phyloP scores from a whole-genome alignment of 2,113 vertebrate species.

The Eudyptes chrysolophus region DNA sequence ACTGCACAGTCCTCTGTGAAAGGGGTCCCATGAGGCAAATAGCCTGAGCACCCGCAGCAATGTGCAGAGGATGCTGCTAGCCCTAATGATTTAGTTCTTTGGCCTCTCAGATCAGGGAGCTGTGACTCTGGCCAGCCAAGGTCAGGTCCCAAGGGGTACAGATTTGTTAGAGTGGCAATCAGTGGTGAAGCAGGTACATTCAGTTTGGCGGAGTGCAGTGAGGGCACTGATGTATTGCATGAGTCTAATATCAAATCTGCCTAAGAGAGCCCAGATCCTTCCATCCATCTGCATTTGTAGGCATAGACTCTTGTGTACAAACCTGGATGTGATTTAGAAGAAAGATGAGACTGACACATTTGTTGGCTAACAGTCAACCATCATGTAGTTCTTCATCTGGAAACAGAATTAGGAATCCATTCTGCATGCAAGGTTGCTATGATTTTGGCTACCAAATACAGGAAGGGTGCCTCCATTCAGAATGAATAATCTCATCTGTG shows the following conservation, averaged over 20 bases:
- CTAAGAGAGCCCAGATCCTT: neutral
- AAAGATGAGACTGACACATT: neutral
- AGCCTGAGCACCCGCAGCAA: neutral
- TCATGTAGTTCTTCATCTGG: neutral
- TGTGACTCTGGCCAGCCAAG: neutral
- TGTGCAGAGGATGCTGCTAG: neutral
- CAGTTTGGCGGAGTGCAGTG: fast-evolving
- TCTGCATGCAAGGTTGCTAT: neutral
- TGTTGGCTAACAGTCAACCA: neutral
- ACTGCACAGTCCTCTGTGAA: neutral
- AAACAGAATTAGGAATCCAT: neutral
- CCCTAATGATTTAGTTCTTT: neutral
- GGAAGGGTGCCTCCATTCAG: neutral
- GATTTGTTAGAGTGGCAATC: neutral
- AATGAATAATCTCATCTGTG: neutral
- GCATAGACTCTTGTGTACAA: neutral
- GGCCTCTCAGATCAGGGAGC: neutral
- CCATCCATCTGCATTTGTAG: neutral
- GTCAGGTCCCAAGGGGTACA: neutral
- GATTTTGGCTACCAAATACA: constrained; percentile 8
- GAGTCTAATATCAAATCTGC: neutral
- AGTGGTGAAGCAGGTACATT: neutral
- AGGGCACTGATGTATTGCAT: fast-evolving
- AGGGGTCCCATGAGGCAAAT: neutral
- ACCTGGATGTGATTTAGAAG: neutral